phyloP scores from a whole-genome alignment of 2,113 vertebrate species.

The Philantomba maxwellii region DNA sequence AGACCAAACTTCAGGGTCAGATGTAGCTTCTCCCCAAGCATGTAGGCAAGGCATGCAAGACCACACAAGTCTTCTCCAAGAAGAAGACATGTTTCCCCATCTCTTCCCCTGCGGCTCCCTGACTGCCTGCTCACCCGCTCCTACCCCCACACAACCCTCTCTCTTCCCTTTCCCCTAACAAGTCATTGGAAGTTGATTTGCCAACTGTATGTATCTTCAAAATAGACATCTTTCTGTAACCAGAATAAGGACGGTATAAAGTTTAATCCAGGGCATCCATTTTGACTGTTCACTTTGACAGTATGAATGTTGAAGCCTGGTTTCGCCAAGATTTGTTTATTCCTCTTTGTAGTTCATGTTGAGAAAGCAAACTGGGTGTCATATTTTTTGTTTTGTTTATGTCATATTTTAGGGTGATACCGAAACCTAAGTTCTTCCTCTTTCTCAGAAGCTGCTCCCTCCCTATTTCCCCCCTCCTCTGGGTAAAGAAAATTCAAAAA shows the following conservation, averaged over 20 bases:
- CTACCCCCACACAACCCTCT: neutral
- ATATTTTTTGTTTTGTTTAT: neutral
- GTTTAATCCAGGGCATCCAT: neutral
- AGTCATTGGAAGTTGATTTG: neutral
- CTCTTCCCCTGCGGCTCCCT: neutral
- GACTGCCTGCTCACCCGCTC: neutral
- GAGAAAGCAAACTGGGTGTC: constrained; percentile 17
- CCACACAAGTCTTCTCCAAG: neutral
- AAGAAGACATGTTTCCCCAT: neutral
- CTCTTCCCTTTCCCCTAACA: neutral
- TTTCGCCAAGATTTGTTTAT: neutral
- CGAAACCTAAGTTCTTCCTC: constrained; percentile 61
- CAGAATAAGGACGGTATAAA: neutral
- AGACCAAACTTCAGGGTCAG: neutral
- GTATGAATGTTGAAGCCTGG: neutral
- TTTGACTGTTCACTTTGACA: neutral
- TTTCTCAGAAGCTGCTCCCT: constrained; percentile 29
- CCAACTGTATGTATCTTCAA: neutral
- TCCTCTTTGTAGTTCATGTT: neutral
- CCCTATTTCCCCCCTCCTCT: neutral
- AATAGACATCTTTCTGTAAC: neutral
- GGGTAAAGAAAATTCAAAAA: constrained; percentile 73
- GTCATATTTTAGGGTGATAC: neutral
- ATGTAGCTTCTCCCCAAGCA: neutral
- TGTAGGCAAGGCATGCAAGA: neutral